Conservation (phyloP, 2,888 invertebrate genomes). For the Ptychoptera contaminata region DNA sequence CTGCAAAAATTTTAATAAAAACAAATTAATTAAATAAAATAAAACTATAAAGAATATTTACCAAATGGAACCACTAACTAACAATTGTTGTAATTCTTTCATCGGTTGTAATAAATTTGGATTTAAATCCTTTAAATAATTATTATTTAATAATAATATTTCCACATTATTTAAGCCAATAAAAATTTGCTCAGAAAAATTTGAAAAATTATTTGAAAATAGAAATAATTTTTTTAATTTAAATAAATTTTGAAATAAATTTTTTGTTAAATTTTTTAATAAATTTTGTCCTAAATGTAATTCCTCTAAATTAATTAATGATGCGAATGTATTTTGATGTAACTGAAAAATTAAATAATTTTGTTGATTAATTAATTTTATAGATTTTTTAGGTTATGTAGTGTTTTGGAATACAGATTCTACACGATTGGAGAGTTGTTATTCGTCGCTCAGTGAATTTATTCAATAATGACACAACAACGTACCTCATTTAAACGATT, state of each 20-base stretch:
- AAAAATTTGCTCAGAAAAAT: constrained; percentile 32
- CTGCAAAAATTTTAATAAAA: constrained; percentile 11
- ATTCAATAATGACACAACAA: background rate
- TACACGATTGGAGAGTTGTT: too few relatives aligned
- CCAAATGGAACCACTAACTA: constrained; percentile 25
- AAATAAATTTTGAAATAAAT: constrained; percentile 30
- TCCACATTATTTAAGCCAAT: constrained; percentile 32
- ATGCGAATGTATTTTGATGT: constrained; percentile 30
- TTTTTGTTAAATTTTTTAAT: constrained; percentile 31
- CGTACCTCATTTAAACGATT: constrained; percentile 23
- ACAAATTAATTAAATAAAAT: constrained; percentile 17
- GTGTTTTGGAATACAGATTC: too few relatives aligned
- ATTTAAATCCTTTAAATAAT: constrained; percentile 34
- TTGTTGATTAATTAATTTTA: background rate
- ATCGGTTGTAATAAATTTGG: constrained; percentile 29
- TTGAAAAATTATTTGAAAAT: constrained; percentile 35
- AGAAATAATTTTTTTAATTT: constrained; percentile 36
- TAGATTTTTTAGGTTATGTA: background rate
- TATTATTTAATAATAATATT: constrained; percentile 43
- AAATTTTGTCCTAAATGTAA: constrained; percentile 41
- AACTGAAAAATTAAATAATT: constrained; percentile 16
- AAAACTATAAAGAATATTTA: constrained; percentile 1
- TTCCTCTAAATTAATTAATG: constrained; percentile 31
- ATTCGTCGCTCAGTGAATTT: too few relatives aligned
- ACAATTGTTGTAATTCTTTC: too few relatives aligned